A percentile compares a stretch with the other conserved stretches of the same genome.
phyloP scores from a whole-genome alignment of 2,888 invertebrate genomes.

The Ectropis crepuscularia region DNA sequence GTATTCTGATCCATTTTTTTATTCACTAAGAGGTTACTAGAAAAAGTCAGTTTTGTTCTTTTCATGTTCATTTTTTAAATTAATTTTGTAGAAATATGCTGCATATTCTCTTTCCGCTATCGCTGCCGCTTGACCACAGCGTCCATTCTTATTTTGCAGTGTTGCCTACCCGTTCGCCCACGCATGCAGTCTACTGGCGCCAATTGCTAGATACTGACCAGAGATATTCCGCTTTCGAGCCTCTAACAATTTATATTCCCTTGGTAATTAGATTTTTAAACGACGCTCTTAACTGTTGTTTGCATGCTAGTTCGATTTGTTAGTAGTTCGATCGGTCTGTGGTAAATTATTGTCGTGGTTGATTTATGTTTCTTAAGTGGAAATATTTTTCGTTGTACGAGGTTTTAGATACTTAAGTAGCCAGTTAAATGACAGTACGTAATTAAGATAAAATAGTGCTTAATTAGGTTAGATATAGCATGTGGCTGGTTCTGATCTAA shows the following conservation, averaged over 20 bases:
- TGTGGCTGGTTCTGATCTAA: too few relatives aligned
- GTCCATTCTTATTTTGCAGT: slow-evolving; percentile 52
- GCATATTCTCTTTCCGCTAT: neutral
- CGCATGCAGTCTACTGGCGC: slow-evolving; percentile 59
- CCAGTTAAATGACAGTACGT: neutral
- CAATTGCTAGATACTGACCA: slow-evolving; percentile 55
- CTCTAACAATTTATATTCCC: slow-evolving; percentile 54
- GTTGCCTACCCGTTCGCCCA: slow-evolving; percentile 67
- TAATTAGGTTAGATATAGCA: too few relatives aligned
- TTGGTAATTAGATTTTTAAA: slow-evolving; percentile 53
- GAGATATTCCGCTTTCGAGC: slow-evolving; percentile 49
- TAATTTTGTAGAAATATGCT: neutral
- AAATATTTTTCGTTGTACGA: neutral
- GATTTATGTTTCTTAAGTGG: slow-evolving; percentile 10
- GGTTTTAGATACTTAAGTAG: neutral
- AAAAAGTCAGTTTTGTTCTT: too few relatives aligned
- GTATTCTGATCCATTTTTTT: too few relatives aligned
- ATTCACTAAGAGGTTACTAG: too few relatives aligned
- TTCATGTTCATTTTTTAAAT: too few relatives aligned
- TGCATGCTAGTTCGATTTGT: slow-evolving; percentile 37
- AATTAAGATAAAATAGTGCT: too few relatives aligned
- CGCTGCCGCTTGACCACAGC: slow-evolving; percentile 30
- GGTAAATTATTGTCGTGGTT: slow-evolving; percentile 17
- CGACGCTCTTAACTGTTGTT: slow-evolving; percentile 44
- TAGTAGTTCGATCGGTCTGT: slow-evolving; percentile 17